Evolutionary conservation across 2,888 invertebrate species (phyloP).

Genomic region (Fragum fragum): DNA sequence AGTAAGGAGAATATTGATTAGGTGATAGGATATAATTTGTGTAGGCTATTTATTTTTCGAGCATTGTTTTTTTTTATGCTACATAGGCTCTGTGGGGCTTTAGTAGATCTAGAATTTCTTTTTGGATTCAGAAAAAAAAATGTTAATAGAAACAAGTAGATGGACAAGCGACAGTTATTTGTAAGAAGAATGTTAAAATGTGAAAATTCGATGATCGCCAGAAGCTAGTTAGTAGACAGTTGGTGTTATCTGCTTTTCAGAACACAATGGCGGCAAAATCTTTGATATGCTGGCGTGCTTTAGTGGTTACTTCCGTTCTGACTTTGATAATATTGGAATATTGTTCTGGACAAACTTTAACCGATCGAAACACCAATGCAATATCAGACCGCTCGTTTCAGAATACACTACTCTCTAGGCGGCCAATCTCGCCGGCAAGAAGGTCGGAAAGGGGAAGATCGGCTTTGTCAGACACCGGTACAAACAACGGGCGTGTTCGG

Average conservation of each 20-base stretch:
- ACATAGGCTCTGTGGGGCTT: too few relatives aligned
- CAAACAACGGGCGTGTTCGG: not conserved
- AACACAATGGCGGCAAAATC: not conserved
- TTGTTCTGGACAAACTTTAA: conserved; percentile 16
- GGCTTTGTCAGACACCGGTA: not conserved
- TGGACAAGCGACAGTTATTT: not conserved
- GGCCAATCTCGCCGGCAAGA: not conserved
- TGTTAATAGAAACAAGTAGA: not conserved
- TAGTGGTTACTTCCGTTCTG: not conserved
- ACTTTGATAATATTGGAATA: conserved; percentile 1
- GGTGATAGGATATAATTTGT: not conserved
- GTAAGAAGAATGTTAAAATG: not conserved
- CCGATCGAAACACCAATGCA: not conserved
- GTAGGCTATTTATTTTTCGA: too few relatives aligned
- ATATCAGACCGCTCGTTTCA: conserved; percentile 7
- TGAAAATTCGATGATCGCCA: not conserved
- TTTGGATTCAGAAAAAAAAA: not conserved
- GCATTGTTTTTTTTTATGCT: not conserved
- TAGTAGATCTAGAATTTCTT: too few relatives aligned
- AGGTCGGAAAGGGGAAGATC: not conserved
- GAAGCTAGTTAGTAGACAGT: not conserved
- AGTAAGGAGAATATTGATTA: not conserved
- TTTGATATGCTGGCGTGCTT: not conserved
- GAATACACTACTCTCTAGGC: not conserved
- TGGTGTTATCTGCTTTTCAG: not conserved